A percentile compares a stretch with the other conserved stretches of the same genome.
Conservation (phyloP, 2,888 invertebrate genomes). For the Dynastes maya region DNA sequence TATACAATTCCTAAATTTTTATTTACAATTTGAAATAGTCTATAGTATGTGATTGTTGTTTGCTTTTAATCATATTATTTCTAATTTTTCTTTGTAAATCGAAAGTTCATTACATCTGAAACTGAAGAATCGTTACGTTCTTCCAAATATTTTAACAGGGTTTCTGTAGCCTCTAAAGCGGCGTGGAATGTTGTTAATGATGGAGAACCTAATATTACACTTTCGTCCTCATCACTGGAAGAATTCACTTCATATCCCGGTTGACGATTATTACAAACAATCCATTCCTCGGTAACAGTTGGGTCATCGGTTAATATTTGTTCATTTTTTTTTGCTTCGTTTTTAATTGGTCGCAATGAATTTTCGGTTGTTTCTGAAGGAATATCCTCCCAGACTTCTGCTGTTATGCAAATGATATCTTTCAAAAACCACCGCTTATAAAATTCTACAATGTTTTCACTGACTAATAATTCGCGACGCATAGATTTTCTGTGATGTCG, state of each 20-base stretch:
- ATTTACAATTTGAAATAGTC: too few species aligned
- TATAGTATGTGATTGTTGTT: too few species aligned
- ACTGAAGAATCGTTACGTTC: not conserved
- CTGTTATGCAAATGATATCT: conserved; percentile 5
- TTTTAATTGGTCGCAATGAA: not conserved
- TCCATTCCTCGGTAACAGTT: not conserved
- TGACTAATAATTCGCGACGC: not conserved
- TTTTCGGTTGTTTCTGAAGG: not conserved
- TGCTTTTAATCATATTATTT: too few species aligned
- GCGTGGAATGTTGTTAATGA: not conserved
- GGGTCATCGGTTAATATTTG: not conserved
- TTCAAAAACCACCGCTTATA: conserved; percentile 8
- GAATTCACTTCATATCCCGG: not conserved
- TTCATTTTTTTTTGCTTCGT: not conserved
- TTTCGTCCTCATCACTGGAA: conserved; percentile 1
- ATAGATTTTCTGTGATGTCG: conserved; percentile 6
- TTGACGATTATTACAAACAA: not conserved
- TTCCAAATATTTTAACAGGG: conserved; percentile 4
- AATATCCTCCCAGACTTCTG: not conserved
- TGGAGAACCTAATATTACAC: not conserved
- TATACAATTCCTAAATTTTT: too few species aligned
- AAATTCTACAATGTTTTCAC: not conserved
- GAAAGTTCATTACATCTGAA: conserved; percentile 1
- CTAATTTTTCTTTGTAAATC: not conserved
- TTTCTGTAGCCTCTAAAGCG: not conserved